Conservation (phyloP, 2,888 invertebrate genomes). For the Elmis aenea region DNA sequence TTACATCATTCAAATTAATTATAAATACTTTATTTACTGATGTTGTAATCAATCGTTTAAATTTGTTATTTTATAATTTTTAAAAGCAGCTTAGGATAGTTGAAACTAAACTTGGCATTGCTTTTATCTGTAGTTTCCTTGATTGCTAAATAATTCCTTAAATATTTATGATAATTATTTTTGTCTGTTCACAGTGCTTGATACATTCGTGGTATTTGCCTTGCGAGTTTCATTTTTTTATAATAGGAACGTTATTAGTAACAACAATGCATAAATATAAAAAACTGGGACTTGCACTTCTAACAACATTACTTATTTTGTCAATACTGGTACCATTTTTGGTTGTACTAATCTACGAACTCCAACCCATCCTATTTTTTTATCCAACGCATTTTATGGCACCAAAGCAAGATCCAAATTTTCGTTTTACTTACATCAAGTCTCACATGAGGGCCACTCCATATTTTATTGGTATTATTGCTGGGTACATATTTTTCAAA, state of each 20-base stretch:
- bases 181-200: conserved; percentile 54
- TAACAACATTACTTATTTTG: conserved; percentile 40
- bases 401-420: conserved; percentile 51
- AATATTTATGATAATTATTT: neutral
- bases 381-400: conserved; percentile 53
- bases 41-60: no score
- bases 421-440: conserved; percentile 54
- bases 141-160: no score
- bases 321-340: conserved; percentile 51
- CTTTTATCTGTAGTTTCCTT: no score
- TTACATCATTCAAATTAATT: no score
- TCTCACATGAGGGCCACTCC: conserved; percentile 57
- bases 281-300: conserved; percentile 43
- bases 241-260: conserved; percentile 51
- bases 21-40: no score
- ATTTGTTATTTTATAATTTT: no score
- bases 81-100: no score
- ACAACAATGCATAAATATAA: conserved; percentile 46
- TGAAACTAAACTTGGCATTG: no score
- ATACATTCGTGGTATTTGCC: conserved; percentile 65
- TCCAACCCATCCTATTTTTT: conserved; percentile 54
- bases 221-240: conserved; percentile 65
- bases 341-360: conserved; percentile 49
- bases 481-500: conserved; percentile 49
- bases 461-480: conserved; percentile 55